Conservation (phyloP, 2,797 vertebrate species). For the Aphelocoma californica region DNA sequence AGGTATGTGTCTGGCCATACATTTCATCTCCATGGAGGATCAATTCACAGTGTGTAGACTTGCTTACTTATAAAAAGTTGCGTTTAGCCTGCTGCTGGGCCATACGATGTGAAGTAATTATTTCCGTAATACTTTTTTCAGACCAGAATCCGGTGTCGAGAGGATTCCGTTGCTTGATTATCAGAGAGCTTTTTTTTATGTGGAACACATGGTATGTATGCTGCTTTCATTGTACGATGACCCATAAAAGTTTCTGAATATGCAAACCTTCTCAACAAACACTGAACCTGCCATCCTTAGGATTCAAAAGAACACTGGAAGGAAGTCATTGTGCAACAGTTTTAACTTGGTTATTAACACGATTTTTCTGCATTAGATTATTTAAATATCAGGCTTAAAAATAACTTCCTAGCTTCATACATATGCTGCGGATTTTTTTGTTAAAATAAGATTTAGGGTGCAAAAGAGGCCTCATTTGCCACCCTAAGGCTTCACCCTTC, state of each 20-base stretch:
- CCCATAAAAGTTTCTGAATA: neutral
- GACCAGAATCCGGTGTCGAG: neutral
- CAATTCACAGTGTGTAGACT: neutral
- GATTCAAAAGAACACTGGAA: neutral
- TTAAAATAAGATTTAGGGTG: neutral
- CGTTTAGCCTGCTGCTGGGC: neutral
- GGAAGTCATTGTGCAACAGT: neutral
- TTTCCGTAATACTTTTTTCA: neutral
- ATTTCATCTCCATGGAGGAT: neutral
- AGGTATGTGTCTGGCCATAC: neutral
- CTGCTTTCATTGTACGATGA: neutral
- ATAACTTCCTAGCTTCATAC: neutral
- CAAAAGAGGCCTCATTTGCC: neutral
- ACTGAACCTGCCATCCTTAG: neutral
- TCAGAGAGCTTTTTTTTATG: neutral
- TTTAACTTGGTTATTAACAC: neutral
- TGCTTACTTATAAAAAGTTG: neutral
- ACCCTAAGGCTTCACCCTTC: neutral
- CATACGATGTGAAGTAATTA: neutral
- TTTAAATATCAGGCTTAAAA: neutral
- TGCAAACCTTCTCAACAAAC: neutral
- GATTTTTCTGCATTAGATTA: neutral
- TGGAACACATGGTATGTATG: neutral
- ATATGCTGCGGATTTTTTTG: neutral
- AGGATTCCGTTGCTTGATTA: neutral